Percentiles rank a stretch among this genome's conserved stretches.
These are phyloP conservation scores for Chamaea fasciata DNA, from an alignment of 2,113 vertebrate genomes.

Conservation along the genomic window DNA sequence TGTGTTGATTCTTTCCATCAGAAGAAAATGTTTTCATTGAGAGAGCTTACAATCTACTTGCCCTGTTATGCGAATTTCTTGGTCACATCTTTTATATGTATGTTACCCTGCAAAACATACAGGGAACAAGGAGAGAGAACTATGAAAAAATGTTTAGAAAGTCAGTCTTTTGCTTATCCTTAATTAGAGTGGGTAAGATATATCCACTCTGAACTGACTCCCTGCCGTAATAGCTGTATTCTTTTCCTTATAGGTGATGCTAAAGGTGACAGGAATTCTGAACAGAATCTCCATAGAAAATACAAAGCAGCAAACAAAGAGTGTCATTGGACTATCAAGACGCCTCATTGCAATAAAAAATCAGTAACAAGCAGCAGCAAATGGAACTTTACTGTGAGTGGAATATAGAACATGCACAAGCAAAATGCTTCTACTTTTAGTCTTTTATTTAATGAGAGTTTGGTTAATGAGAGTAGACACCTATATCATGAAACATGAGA, in stretches of 20 bases:
- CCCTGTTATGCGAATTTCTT: neutral
- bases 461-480: neutral
- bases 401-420: neutral
- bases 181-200: neutral
- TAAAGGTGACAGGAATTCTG: neutral
- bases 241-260: neutral
- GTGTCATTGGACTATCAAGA: neutral
- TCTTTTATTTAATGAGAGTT: neutral
- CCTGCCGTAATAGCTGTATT: neutral
- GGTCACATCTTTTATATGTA: neutral
- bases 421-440: neutral
- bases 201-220: neutral
- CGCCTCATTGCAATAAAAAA: neutral
- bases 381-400: neutral
- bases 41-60: neutral
- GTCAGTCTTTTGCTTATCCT: neutral
- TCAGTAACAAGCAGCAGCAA: constrained; percentile 13
- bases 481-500: neutral
- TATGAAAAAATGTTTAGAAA: neutral
- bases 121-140: neutral
- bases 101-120: neutral
- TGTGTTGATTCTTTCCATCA: neutral
- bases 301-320: neutral
- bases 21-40: neutral
- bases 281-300: neutral